These are phyloP conservation scores for Strigops habroptila DNA, from an alignment of 2,113 vertebrate genomes.

Conservation along the genomic window DNA sequence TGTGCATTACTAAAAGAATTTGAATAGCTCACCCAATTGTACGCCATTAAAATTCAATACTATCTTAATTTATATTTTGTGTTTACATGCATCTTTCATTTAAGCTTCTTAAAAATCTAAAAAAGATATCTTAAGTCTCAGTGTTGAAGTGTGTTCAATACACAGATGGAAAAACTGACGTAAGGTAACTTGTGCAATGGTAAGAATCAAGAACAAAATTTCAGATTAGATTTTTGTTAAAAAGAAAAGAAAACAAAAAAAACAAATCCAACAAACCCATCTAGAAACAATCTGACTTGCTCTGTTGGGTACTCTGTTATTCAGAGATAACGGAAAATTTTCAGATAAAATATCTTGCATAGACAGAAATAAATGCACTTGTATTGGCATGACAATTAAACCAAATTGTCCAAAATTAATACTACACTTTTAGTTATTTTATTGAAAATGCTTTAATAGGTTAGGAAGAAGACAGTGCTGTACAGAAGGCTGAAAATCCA, in stretches of 20 bases:
- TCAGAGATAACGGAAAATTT: background rate
- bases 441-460: background rate
- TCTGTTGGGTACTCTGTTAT: background rate
- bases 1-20: background rate
- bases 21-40: background rate
- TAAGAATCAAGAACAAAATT: background rate
- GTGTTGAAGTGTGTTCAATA: background rate
- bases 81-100: background rate
- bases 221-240: background rate
- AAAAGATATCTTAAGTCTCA: background rate
- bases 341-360: background rate
- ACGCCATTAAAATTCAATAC: background rate
- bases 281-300: background rate
- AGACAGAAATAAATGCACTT: background rate
- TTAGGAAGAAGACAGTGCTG: background rate
- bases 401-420: background rate
- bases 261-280: background rate
- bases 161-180: background rate
- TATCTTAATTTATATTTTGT: background rate
- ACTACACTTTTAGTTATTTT: background rate
- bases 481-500: background rate
- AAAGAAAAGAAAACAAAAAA: background rate
- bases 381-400: background rate
- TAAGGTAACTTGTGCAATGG: background rate
- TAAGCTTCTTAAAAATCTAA: background rate